These are phyloP conservation scores for Drosophila azteca DNA, from an alignment of 1,140 invertebrate genomes.

Conservation along the genomic window DNA sequence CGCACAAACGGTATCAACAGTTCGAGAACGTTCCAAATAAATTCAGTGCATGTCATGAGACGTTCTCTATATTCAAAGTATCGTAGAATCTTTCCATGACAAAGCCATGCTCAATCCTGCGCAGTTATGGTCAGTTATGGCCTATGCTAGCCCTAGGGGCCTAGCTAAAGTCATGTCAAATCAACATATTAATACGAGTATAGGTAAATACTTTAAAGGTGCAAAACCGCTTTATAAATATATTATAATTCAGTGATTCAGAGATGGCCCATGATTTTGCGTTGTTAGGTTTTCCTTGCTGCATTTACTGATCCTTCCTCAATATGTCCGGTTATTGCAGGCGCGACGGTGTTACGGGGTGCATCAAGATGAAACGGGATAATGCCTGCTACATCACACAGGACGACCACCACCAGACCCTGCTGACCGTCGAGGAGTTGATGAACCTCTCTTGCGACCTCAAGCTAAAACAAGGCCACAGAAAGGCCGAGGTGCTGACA, in stretches of 20 bases:
- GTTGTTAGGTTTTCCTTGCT: too few relatives aligned
- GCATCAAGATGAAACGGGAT: constrained; percentile 85
- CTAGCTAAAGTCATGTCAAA: too few relatives aligned
- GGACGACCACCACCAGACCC: constrained; percentile 92
- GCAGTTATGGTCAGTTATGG: constrained; percentile 6
- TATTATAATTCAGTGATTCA: too few relatives aligned
- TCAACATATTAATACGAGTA: too few relatives aligned
- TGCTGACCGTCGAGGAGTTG: constrained; percentile 92
- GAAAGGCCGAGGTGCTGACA: constrained; percentile 79
- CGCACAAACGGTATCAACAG: background rate
- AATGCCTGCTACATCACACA: constrained; percentile 94
- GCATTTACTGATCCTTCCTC: too few relatives aligned
- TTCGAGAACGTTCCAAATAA: background rate
- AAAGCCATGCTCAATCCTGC: constrained; percentile 3
- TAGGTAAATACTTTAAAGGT: too few relatives aligned
- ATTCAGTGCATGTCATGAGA: background rate
- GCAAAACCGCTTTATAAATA: too few relatives aligned
- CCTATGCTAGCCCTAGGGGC: too few relatives aligned
- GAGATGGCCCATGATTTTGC: too few relatives aligned
- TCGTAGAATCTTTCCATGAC: constrained; percentile 1
- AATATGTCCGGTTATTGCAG: constrained; percentile 25
- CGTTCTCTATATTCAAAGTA: background rate
- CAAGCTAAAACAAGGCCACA: constrained; percentile 86
- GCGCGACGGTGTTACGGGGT: constrained; percentile 85
- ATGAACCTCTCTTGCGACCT: constrained; percentile 93